Base-by-base conservation (phyloP, 35 echinoderm and acorn worm species). In the Patiria miniata region DNA sequence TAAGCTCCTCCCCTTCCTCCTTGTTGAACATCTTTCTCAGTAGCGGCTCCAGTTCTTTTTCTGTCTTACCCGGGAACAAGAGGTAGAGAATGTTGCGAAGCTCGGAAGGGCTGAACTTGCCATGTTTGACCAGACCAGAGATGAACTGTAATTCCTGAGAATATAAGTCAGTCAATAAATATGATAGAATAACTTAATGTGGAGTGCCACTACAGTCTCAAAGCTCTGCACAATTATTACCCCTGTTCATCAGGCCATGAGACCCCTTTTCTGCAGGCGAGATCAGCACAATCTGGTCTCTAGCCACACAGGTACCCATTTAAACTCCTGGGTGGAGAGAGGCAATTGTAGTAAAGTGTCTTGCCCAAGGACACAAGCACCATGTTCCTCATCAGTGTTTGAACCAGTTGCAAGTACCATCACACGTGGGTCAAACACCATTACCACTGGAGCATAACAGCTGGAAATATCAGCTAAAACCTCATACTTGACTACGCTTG, bases 71-170 rank as follows among this genome's bases (percentile, higher is more conserved):
- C 12, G 95, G 95, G 36, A 97, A 93, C 9, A 97, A 85, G 7
- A 97, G 57, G 2, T 79, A 80, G 22, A 97, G 79, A 42, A 97
- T 73, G 51, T 93, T 93, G 17, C 51, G 60, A 57, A 97, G 81
- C 81, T 97, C 95, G 36, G 39, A 33, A 26, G 56, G 36, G 36
- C 79, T 56, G 32, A 92, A 97, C 58, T 81, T 76, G 38, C 95
- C 95, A 88, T 90, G 58, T 56, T 93, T 92, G 50, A 90, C 88
- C 0, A 97, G 51, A n/a, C 83, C 91, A 30, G 84, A 65, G 36
- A 97, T 34, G 30, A 97, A 93, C 39, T 89, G 81, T 30, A 97
- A 39, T 39, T 97, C 95, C 95, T 97, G 65, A 5, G 58, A 81
- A 10, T 39, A 0, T 58, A n/a, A n/a, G n/a, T n/a, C n/a, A n/a